Conservation (phyloP, 1,140 invertebrate species). For the Drosophila baimaii region DNA sequence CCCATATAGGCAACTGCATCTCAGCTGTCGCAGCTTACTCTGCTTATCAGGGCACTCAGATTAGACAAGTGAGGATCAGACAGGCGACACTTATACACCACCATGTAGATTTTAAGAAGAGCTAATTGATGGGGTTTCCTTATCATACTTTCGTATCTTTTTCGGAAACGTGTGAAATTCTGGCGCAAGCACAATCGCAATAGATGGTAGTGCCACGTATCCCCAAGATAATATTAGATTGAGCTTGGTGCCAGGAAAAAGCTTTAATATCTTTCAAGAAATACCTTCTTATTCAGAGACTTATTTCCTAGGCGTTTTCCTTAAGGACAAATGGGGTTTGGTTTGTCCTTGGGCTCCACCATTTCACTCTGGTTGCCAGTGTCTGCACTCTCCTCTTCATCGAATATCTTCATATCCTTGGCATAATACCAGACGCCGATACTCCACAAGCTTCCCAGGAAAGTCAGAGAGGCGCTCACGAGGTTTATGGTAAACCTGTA, state of each 20-base stretch:
- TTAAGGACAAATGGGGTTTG: too few species aligned
- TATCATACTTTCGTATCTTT: constrained; percentile 9
- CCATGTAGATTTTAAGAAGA: constrained; percentile 5
- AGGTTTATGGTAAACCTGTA: constrained; percentile 86
- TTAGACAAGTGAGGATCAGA: constrained; percentile 35
- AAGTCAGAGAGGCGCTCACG: constrained; percentile 87
- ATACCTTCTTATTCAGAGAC: too few species aligned
- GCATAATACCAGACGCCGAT: constrained; percentile 88
- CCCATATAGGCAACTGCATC: constrained; percentile 9
- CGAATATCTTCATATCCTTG: constrained; percentile 88
- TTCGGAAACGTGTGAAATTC: constrained; percentile 21
- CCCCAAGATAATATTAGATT: constrained; percentile 2
- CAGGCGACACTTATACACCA: constrained; percentile 8
- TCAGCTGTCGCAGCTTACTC: not conserved
- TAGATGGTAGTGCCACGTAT: not conserved
- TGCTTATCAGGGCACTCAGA: constrained; percentile 35
- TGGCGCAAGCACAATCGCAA: not conserved
- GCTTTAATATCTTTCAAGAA: too few species aligned
- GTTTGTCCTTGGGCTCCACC: constrained; percentile 23
- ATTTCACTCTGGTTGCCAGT: not conserved
- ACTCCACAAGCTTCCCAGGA: constrained; percentile 88
- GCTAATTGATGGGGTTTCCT: constrained; percentile 33
- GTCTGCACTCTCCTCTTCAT: constrained; percentile 85
- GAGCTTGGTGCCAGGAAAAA: not conserved
- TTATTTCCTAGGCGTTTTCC: too few species aligned